Conservation (phyloP, 1,140 invertebrate species). For the Drosophila rhopaloa region DNA sequence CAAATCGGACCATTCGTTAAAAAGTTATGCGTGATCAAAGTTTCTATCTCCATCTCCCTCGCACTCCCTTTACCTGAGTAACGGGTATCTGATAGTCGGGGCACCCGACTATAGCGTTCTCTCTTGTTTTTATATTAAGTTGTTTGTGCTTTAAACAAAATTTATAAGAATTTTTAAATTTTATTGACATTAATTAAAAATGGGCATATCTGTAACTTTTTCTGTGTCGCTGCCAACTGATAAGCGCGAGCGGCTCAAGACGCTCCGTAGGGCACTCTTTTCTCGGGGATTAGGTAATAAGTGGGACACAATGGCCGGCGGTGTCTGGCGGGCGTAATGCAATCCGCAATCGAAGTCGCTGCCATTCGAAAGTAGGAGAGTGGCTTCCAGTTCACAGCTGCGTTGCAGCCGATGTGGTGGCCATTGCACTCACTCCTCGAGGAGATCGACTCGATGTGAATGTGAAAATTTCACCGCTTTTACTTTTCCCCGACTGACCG, state of each 20-base stretch:
- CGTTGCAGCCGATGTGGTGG: conserved; percentile 9
- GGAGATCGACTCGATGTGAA: conserved; percentile 75
- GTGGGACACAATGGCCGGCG: conserved; percentile 40
- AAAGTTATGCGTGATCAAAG: too few relatives aligned
- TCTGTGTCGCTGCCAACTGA: conserved; percentile 23
- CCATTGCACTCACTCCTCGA: conserved; percentile 72
- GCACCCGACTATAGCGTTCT: too few relatives aligned
- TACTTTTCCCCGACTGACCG: conserved; percentile 65
- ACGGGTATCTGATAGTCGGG: too few relatives aligned
- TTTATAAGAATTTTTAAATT: too few relatives aligned
- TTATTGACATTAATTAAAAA: background rate
- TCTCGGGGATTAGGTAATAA: conserved; percentile 61
- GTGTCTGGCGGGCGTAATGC: conserved; percentile 44
- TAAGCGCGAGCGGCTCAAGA: conserved; percentile 27
- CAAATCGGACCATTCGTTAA: too few relatives aligned
- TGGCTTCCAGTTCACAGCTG: conserved; percentile 35
- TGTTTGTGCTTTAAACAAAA: too few relatives aligned
- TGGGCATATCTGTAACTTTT: background rate
- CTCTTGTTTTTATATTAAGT: too few relatives aligned
- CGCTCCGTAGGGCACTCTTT: conserved; percentile 22
- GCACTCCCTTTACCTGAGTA: too few relatives aligned
- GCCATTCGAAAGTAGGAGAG: conserved; percentile 68
- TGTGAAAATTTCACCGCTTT: conserved; percentile 83
- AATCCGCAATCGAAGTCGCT: conserved; percentile 43
- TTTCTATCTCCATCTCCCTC: too few relatives aligned